Conservation (phyloP, 2,888 invertebrate species). For the Yponomeuta cagnagella region DNA sequence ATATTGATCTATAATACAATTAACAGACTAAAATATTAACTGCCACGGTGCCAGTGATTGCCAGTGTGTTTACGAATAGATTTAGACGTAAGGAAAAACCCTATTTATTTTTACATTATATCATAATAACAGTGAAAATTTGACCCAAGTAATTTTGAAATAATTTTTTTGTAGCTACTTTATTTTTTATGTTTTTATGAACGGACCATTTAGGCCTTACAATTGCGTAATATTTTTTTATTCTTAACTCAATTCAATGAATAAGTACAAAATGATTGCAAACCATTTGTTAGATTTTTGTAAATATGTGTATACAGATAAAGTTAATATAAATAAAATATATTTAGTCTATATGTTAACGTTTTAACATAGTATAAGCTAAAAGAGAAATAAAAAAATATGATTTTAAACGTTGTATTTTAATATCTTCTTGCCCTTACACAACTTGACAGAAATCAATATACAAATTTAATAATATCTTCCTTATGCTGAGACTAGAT, state of each 20-base stretch:
- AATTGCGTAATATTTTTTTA: not conserved
- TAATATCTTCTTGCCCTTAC: not conserved
- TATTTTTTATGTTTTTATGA: slow-evolving; percentile 8
- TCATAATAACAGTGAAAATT: slow-evolving; percentile 15
- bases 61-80: slow-evolving; percentile 27
- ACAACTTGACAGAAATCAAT: no score
- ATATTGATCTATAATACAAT: not conserved
- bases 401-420: not conserved
- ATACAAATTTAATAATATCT: no score
- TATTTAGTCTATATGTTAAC: not conserved
- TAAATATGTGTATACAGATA: slow-evolving; percentile 70
- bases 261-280: slow-evolving; percentile 26
- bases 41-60: slow-evolving; percentile 18
- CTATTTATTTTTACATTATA: slow-evolving; percentile 44
- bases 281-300: slow-evolving; percentile 40
- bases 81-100: slow-evolving; percentile 18
- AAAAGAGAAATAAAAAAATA: slow-evolving; percentile 7
- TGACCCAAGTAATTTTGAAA: not conserved
- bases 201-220: not conserved
- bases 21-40: slow-evolving; percentile 6
- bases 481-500: no score
- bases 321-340: slow-evolving; percentile 23
- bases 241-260: slow-evolving; percentile 7
- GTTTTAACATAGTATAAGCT: slow-evolving; percentile 9
- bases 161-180: not conserved